phyloP scores from a whole-genome alignment of 2,113 vertebrate genomes.

The Climacteris rufus region DNA sequence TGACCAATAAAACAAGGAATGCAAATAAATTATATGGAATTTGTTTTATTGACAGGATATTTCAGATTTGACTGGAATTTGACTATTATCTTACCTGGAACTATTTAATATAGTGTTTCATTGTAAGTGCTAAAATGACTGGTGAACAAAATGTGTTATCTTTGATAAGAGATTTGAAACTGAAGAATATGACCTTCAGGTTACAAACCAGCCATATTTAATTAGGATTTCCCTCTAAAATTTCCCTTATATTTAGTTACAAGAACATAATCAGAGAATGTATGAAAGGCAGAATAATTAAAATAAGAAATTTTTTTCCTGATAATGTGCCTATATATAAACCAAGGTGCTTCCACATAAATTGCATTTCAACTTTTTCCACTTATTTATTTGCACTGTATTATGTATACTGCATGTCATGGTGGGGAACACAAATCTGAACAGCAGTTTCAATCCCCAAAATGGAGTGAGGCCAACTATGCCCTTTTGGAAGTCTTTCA shows the following conservation, averaged over 20 bases:
- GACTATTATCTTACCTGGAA: neutral
- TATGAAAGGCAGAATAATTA: neutral
- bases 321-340: neutral
- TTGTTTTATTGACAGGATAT: neutral
- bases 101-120: neutral
- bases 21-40: neutral
- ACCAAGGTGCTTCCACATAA: neutral
- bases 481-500: neutral
- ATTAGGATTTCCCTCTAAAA: neutral
- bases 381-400: neutral
- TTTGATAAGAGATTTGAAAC: neutral
- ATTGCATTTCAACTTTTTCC: neutral
- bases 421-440: neutral
- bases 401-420: neutral
- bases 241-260: neutral
- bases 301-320: neutral
- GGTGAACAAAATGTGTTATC: neutral
- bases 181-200: neutral
- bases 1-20: neutral
- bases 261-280: neutral
- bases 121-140: neutral
- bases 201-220: neutral
- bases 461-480: neutral
- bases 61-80: neutral
- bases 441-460: neutral